Conservation (phyloP, 2,888 invertebrate genomes). For the Hedychridium roseum region DNA sequence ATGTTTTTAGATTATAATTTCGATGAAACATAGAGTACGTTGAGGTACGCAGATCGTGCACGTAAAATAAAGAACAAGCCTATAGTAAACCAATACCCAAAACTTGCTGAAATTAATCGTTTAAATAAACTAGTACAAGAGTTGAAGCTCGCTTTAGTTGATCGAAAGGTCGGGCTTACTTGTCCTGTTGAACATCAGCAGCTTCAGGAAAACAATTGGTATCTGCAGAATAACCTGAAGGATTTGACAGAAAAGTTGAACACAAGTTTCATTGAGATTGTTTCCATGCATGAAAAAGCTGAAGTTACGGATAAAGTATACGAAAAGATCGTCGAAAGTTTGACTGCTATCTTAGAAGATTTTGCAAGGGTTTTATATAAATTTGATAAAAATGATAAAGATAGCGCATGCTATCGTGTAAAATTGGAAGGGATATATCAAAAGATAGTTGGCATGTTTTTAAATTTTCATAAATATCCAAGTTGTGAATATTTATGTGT, state of each 20-base stretch:
- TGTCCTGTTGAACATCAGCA: slow-evolving; percentile 65
- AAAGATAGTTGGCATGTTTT: slow-evolving; percentile 41
- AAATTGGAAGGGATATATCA: slow-evolving; percentile 43
- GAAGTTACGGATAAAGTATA: slow-evolving; percentile 75
- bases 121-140: slow-evolving; percentile 79
- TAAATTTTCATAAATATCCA: too few species aligned
- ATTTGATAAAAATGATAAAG: slow-evolving; percentile 64
- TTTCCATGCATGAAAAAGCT: slow-evolving; percentile 75
- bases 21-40: slow-evolving; percentile 88
- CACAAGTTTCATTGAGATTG: slow-evolving; percentile 72
- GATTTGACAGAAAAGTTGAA: slow-evolving; percentile 75
- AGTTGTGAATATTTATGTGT: too few species aligned
- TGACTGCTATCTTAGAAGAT: slow-evolving; percentile 68
- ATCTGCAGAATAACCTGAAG: slow-evolving; percentile 70
- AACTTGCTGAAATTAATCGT: slow-evolving; percentile 78
- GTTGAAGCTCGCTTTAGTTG: slow-evolving; percentile 72
- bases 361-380: slow-evolving; percentile 69
- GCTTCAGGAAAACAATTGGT: slow-evolving; percentile 67
- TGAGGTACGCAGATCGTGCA: slow-evolving; percentile 89
- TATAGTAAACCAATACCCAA: slow-evolving; percentile 84
- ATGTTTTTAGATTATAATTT: slow-evolving; percentile 73
- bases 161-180: slow-evolving; percentile 57
- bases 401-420: slow-evolving; percentile 44
- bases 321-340: slow-evolving; percentile 71
- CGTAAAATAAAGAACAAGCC: slow-evolving; percentile 90